A percentile compares a stretch with the other conserved stretches of the same genome.
These are phyloP conservation scores for Scophthalmus maximus DNA, from an alignment of 2,113 vertebrate species.

Conservation along the genomic window DNA sequence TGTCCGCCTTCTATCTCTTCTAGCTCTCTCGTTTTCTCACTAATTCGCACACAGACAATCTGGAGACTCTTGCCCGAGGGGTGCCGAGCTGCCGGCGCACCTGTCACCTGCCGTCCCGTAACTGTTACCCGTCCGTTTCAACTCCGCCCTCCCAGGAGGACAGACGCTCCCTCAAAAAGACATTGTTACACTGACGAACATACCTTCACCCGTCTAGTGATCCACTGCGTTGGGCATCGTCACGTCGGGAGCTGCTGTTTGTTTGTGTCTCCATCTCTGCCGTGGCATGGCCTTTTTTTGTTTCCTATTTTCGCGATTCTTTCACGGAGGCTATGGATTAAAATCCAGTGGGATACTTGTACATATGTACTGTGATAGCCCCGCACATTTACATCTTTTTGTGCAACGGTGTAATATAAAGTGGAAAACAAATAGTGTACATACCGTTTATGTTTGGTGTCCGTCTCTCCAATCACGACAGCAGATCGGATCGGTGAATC, in stretches of 20 bases:
- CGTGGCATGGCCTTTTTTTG: constrained; percentile 38
- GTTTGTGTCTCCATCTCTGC: constrained; percentile 52
- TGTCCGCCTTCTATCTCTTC: neutral
- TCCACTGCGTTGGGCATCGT: constrained; percentile 46
- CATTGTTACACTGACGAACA: constrained; percentile 50
- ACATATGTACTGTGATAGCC: neutral
- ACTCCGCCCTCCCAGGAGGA: neutral
- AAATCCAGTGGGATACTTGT: neutral
- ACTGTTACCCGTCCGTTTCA: constrained; percentile 18
- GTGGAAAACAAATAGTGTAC: neutral
- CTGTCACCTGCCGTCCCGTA: constrained; percentile 44
- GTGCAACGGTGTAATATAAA: neutral
- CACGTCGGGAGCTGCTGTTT: constrained; percentile 19
- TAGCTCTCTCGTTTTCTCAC: neutral
- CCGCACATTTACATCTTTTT: neutral
- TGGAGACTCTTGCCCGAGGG: constrained; percentile 31
- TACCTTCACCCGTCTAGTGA: constrained; percentile 69
- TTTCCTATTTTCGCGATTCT: constrained; percentile 10
- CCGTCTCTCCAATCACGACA: constrained; percentile 41
- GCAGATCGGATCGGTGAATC: constrained; percentile 59
- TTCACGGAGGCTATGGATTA: constrained; percentile 1
- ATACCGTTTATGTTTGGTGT: constrained; percentile 15
- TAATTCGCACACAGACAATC: constrained; percentile 4
- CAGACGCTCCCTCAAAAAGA: constrained; percentile 10
- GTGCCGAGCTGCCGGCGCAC: constrained; percentile 23